phyloP scores from a whole-genome alignment of 2,888 invertebrate genomes.

The Trichogramma dendrolimi region DNA sequence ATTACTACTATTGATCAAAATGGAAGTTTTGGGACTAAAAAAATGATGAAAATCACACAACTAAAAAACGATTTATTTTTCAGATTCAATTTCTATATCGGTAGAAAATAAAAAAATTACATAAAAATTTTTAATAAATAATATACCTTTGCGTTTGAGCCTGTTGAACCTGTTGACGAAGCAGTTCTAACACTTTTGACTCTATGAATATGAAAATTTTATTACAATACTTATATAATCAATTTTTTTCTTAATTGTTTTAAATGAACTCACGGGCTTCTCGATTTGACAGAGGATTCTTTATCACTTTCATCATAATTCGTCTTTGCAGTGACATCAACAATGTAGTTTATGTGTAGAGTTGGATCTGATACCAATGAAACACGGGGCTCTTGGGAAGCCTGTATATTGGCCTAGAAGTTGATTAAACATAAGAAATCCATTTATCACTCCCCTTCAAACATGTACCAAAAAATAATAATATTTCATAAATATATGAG shows the following conservation, averaged over 20 bases:
- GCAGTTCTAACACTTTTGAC: constrained; percentile 12
- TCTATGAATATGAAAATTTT: constrained; percentile 11
- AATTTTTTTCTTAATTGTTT: background rate
- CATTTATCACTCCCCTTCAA: constrained; percentile 32
- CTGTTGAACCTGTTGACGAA: background rate
- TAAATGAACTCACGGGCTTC: constrained; percentile 19
- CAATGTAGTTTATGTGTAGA: constrained; percentile 75
- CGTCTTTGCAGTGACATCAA: constrained; percentile 60
- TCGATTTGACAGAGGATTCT: constrained; percentile 4
- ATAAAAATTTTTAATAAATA: background rate
- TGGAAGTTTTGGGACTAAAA: too few species aligned
- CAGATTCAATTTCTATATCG: too few species aligned
- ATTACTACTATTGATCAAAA: too few species aligned
- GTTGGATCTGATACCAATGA: constrained; percentile 71
- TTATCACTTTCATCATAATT: constrained; percentile 18
- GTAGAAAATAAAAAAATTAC: constrained; percentile 1
- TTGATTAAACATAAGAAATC: constrained; percentile 17
- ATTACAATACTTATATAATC: background rate
- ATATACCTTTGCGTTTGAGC: background rate
- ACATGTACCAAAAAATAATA: constrained; percentile 7
- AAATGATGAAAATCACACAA: background rate
- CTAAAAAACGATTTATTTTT: too few species aligned
- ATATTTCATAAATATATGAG: constrained; percentile 5
- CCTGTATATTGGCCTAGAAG: constrained; percentile 64
- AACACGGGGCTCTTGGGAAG: constrained; percentile 67